phyloP scores from a whole-genome alignment of 1,140 invertebrate genomes.

The Heliothis virescens region DNA sequence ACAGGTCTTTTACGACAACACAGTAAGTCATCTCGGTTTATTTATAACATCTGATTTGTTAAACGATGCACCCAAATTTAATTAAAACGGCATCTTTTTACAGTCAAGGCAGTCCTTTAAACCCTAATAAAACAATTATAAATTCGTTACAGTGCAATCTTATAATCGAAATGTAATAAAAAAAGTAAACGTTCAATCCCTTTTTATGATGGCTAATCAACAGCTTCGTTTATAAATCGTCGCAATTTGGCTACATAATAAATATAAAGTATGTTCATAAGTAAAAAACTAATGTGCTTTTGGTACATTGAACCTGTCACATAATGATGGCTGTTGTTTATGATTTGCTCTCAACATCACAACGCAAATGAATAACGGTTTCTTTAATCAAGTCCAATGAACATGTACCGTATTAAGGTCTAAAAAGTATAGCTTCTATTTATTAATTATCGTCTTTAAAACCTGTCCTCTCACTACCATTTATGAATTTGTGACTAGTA shows the following conservation, averaged over 20 bases:
- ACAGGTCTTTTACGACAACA: no score
- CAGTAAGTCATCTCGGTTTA: no score
- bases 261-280: not conserved
- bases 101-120: not conserved
- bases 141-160: constrained; percentile 12
- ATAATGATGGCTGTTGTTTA: constrained; percentile 29
- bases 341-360: constrained; percentile 16
- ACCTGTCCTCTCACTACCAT: not conserved
- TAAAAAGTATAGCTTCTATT: constrained; percentile 14
- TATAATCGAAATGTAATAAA: constrained; percentile 19
- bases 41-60: no score
- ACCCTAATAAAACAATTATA: not conserved
- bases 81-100: not conserved
- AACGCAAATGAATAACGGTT: constrained; percentile 40
- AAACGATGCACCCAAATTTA: no score
- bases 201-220: constrained; percentile 15
- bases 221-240: constrained; percentile 12
- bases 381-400: constrained; percentile 25
- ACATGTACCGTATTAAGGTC: constrained; percentile 23
- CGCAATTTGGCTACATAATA: constrained; percentile 2
- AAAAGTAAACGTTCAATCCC: constrained; percentile 27
- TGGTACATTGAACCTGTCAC: constrained; percentile 27
- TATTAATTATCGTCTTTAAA: constrained; percentile 16
- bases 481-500: not conserved
- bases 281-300: not conserved